Evolutionary conservation across 2,797 vertebrate species (phyloP).

Genomic region (Cynopterus sphinx): DNA sequence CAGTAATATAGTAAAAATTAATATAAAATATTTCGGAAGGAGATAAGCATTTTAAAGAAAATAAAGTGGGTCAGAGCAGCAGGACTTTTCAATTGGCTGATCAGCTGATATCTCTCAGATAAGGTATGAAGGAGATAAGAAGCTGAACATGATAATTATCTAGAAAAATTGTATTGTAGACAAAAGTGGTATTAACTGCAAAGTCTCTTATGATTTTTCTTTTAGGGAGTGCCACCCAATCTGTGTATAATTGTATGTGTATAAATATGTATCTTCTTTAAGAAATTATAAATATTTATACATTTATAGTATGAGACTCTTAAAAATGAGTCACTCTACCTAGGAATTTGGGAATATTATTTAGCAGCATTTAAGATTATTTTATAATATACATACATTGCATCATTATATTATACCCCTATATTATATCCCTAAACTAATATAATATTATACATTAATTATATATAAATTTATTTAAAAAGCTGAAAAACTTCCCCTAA

Average conservation of each 20-base stretch:
- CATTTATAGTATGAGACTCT: background rate
- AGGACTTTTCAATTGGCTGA: background rate
- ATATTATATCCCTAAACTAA: background rate
- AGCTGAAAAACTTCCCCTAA: background rate
- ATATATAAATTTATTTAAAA: background rate
- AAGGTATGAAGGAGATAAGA: background rate
- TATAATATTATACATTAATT: background rate
- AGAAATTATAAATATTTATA: background rate
- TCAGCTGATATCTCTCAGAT: background rate
- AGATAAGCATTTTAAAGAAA: background rate
- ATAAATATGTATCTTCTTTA: background rate
- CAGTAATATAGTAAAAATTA: background rate
- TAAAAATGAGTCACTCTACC: background rate
- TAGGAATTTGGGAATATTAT: background rate
- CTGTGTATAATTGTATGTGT: background rate
- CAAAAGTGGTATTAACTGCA: background rate
- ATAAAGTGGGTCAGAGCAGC: background rate
- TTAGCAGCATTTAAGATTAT: background rate
- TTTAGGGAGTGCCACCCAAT: background rate
- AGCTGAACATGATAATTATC: background rate
- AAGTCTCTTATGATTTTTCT: background rate
- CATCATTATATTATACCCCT: background rate
- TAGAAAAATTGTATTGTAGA: background rate
- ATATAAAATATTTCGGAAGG: background rate
- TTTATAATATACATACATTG: background rate